A percentile compares a stretch with the other conserved stretches of the same genome.
phyloP scores from a whole-genome alignment of 2,113 vertebrate genomes.

The Rhea pennata region DNA sequence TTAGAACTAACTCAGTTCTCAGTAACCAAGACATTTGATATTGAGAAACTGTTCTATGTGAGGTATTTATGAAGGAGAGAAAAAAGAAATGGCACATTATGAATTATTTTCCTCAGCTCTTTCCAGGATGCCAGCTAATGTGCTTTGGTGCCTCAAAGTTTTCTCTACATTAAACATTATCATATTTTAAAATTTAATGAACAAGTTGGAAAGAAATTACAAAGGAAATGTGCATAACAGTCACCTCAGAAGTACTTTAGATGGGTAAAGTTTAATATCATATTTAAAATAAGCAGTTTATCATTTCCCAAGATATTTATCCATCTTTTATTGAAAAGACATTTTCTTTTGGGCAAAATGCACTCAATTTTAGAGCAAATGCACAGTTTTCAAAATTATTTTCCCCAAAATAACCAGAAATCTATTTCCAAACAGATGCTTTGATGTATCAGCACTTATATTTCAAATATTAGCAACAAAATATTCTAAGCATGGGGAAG shows the following conservation, averaged over 20 bases:
- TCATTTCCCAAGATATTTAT: neutral
- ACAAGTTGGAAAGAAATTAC: neutral
- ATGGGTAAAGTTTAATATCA: neutral
- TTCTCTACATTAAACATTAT: conserved; percentile 24
- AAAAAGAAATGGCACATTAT: conserved; percentile 35
- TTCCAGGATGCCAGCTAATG: conserved; percentile 12
- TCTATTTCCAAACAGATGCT: neutral
- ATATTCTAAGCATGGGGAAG: neutral
- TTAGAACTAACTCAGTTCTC: neutral
- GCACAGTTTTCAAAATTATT: neutral
- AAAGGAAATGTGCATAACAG: neutral
- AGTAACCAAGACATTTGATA: neutral
- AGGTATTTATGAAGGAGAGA: neutral
- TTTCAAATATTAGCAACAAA: neutral
- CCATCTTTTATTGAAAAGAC: neutral
- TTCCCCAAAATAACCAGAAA: neutral
- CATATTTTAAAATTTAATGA: conserved; percentile 58
- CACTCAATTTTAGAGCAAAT: neutral
- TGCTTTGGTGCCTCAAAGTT: conserved; percentile 15
- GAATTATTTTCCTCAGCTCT: conserved; percentile 23
- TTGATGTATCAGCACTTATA: neutral
- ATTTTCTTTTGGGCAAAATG: neutral
- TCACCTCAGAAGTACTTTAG: conserved; percentile 15
- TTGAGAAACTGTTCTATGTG: neutral
- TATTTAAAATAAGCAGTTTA: neutral